phyloP scores from a whole-genome alignment of 2,888 invertebrate species.

The Tenthredo scrophulariae region DNA sequence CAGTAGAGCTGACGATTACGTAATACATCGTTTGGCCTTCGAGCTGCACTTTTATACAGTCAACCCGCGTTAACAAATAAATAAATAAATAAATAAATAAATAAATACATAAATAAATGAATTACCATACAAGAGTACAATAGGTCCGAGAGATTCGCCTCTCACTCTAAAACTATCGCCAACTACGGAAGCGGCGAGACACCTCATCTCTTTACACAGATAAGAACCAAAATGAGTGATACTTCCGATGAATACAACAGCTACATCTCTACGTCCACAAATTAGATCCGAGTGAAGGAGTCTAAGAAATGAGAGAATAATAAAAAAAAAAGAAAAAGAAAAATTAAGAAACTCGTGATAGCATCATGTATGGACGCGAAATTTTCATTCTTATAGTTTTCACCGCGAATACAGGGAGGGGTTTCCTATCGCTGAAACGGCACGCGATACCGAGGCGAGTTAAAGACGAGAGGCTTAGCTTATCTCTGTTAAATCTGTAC shows the following conservation, averaged over 20 bases:
- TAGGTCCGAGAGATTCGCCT: not conserved
- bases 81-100: constrained; percentile 68
- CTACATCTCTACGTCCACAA: not conserved
- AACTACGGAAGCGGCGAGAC: constrained; percentile 19
- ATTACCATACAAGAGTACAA: not conserved
- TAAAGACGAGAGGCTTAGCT: not conserved
- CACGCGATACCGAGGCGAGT: constrained; percentile 3
- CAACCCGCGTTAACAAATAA: constrained; percentile 69
- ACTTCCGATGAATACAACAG: not conserved
- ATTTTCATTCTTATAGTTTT: not conserved
- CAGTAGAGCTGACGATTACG: constrained; percentile 61
- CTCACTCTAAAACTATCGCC: not conserved
- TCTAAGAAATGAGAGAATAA: not conserved
- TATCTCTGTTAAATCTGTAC: not conserved
- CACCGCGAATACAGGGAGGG: not conserved
- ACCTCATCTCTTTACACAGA: not conserved
- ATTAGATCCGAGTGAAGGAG: not conserved
- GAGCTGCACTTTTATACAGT: constrained; percentile 66
- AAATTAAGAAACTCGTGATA: not conserved
- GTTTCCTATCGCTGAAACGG: not conserved
- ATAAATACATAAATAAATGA: not conserved
- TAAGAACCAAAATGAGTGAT: not conserved
- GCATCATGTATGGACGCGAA: not conserved
- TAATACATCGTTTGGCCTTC: constrained; percentile 66
- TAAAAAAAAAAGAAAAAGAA: not conserved